Conservation (phyloP, 2,888 invertebrate species). For the Oligia fasciuncula region DNA sequence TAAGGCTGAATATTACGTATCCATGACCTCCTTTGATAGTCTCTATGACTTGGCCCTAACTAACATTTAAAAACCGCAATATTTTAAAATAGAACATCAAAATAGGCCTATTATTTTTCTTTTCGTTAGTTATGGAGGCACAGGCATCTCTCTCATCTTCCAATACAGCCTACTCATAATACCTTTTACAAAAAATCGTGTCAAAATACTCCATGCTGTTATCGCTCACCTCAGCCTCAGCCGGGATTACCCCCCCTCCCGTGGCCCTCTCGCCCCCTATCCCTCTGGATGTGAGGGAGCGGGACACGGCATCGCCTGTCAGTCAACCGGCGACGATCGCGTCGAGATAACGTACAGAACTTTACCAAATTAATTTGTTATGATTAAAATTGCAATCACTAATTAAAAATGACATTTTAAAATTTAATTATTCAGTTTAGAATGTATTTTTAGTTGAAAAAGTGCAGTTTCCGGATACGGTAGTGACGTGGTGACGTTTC, state of each 20-base stretch:
- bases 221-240: constrained; percentile 72
- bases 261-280: constrained; percentile 72
- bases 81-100: background rate
- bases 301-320: constrained; percentile 73
- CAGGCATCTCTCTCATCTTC: constrained; percentile 12
- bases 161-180: constrained; percentile 33
- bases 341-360: constrained; percentile 72
- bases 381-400: constrained; percentile 38
- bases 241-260: constrained; percentile 72
- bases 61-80: background rate
- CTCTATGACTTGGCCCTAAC: background rate
- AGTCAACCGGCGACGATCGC: constrained; percentile 79
- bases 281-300: constrained; percentile 80
- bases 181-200: constrained; percentile 54
- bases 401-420: constrained; percentile 49
- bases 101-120: too few species aligned
- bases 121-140: background rate
- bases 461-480: constrained; percentile 44
- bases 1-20: background rate
- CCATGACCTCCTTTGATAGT: constrained; percentile 16
- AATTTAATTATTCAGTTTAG: constrained; percentile 20
- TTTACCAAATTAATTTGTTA: constrained; percentile 49
- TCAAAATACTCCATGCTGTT: constrained; percentile 63
- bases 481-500: constrained; percentile 57
- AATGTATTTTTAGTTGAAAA: constrained; percentile 27